Evolutionary conservation across 30 jellyfish, hydroid and myxozoan species (phyloP).

Genomic region (Mastigias papua): DNA sequence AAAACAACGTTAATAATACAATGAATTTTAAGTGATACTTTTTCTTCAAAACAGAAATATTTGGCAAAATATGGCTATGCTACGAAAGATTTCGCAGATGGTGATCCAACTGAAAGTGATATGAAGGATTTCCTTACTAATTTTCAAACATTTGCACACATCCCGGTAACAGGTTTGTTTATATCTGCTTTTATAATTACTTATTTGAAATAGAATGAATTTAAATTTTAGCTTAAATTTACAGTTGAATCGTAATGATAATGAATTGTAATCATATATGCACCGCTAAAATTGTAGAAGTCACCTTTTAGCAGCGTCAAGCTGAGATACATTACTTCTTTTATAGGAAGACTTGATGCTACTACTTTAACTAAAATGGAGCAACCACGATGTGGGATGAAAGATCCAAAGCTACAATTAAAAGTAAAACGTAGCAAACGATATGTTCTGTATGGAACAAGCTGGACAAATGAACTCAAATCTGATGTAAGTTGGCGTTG

Average conservation of each 20-base stretch:
- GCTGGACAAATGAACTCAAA: slow-evolving; percentile 38
- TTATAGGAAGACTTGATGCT: slow-evolving; percentile 68
- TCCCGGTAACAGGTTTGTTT: slow-evolving; percentile 52
- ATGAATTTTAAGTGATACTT: not conserved
- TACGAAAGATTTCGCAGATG: not conserved
- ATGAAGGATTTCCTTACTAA: slow-evolving; percentile 14
- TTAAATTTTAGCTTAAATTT: too few relatives aligned
- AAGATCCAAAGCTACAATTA: slow-evolving; percentile 38
- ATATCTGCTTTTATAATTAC: not conserved
- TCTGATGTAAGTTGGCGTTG: slow-evolving; percentile 25
- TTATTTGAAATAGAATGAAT: too few relatives aligned
- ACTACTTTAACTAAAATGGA: slow-evolving; percentile 48
- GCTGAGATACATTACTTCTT: not conserved
- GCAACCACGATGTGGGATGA: slow-evolving; percentile 88
- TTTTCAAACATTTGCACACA: slow-evolving; percentile 62
- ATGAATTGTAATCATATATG: too few relatives aligned
- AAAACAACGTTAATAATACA: too few relatives aligned
- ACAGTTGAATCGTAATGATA: too few relatives aligned
- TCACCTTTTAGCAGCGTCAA: not conserved
- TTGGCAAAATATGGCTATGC: slow-evolving; percentile 39
- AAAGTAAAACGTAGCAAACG: slow-evolving; percentile 47
- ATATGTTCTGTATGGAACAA: slow-evolving; percentile 69
- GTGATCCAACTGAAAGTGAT: not conserved
- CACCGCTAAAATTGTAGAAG: too few relatives aligned
- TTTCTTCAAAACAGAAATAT: slow-evolving; percentile 9